Evolutionary conservation across 2,797 vertebrate genomes (phyloP), one percentile per base, ranked within the genome.

Genomic region (Ptychobarbus kaznakovi): DNA sequence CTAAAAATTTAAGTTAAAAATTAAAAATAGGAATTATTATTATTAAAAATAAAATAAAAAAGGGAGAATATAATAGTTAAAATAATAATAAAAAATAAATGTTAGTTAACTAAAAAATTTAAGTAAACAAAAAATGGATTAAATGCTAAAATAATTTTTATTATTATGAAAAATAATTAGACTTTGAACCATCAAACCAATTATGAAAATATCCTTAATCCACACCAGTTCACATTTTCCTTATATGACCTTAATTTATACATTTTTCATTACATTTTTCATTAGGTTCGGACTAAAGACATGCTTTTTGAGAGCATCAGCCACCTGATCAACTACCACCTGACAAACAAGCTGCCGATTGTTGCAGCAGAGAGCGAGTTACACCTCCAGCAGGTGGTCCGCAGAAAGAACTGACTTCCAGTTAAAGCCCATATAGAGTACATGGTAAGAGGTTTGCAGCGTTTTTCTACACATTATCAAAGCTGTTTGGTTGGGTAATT

Each of bases 291-390:
- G 84, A 99, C 98, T 15, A 99, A 99, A 94, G 98, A 99, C 0
- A 97, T 99, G 94, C 92, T 99, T 76, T 99, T 99, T 2, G 97
- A 99, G 89, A 99, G 98, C 93, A 99, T 99, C 93, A 98, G 97
- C 89, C 98, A 99, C 93, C 96, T 99, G 70, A 98, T 99, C 84
- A 95, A 95, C 46, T 98, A 98, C 90, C 98, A 99, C 91, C 94
- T 97, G 90, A 96, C 96, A 92, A 98, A 97, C 0, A 95, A 97
- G 90, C 95, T 98, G 93, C 98, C 98, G 63, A 99, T 99, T 0
- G 95, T 99, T 61, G 98, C 98, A 0, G 98, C 97, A 0, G 98
- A 98, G 90, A 99, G 97, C 0, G 98, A 99, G 92, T 95, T 99
- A 85, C 97, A 97, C 91, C 96, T 99, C 46, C 96, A 97, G 12